phyloP scores from a whole-genome alignment of 2,797 vertebrate genomes.

The Lerista edwardsae region DNA sequence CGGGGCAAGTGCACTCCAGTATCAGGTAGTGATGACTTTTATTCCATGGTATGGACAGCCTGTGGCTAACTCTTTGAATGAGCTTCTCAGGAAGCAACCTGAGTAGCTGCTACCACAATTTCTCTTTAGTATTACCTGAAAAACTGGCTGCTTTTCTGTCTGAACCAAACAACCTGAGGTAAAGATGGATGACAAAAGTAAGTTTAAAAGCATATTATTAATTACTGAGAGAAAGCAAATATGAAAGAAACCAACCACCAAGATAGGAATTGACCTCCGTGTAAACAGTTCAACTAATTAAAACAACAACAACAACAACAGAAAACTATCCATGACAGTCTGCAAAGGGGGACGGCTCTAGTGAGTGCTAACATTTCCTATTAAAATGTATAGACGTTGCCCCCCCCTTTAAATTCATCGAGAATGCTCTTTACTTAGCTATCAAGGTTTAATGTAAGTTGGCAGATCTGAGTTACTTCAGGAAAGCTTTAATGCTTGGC shows the following conservation, averaged over 20 bases:
- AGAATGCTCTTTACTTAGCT: slow-evolving; percentile 85
- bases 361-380: slow-evolving; percentile 55
- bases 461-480: slow-evolving; percentile 83
- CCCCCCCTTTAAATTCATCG: slow-evolving; percentile 86
- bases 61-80: neutral
- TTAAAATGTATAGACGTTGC: slow-evolving; percentile 75
- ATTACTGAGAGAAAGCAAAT: slow-evolving; percentile 62
- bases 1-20: neutral
- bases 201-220: neutral
- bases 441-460: slow-evolving; percentile 89
- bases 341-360: slow-evolving; percentile 58
- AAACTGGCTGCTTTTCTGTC: neutral
- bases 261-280: slow-evolving; percentile 72
- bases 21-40: neutral
- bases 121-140: neutral
- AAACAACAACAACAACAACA: slow-evolving; percentile 69
- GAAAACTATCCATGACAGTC: slow-evolving; percentile 48
- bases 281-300: slow-evolving; percentile 76
- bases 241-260: slow-evolving; percentile 64
- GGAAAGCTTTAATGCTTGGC: slow-evolving; percentile 86
- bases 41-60: neutral
- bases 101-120: neutral
- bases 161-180: neutral
- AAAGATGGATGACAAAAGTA: neutral
- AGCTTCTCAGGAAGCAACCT: neutral